phyloP scores from a whole-genome alignment of 30 jellyfish, hydroid and myxozoan species.

The Catostylus mosaicus region DNA sequence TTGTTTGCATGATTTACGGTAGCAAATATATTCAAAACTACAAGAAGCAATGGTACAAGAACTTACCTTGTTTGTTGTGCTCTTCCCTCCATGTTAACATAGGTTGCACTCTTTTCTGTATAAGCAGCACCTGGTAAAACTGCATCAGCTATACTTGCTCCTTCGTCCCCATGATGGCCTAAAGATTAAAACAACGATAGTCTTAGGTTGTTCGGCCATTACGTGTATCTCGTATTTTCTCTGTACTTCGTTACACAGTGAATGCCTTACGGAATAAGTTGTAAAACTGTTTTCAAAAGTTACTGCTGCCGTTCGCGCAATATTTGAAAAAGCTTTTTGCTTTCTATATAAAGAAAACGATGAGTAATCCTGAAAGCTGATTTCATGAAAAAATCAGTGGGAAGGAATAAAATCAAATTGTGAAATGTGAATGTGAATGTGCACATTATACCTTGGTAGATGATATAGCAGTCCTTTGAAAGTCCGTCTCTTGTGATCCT shows the following conservation, averaged over 20 bases:
- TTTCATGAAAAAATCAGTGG: background rate
- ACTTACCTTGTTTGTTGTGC: slow-evolving; percentile 94
- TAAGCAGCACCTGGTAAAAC: slow-evolving; percentile 98
- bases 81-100: slow-evolving; percentile 98
- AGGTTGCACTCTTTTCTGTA: slow-evolving; percentile 93
- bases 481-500: slow-evolving; percentile 65
- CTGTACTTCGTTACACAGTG: no score
- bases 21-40: background rate
- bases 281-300: no score
- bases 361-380: no score
- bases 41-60: no score
- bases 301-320: no score
- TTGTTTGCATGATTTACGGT: no score
- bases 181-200: background rate
- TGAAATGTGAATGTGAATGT: background rate
- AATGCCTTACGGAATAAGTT: no score
- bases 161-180: slow-evolving; percentile 99
- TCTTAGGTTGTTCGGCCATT: no score
- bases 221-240: no score
- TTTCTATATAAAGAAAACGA: no score
- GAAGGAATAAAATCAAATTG: background rate
- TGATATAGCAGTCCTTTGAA: slow-evolving; percentile 90
- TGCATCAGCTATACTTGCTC: slow-evolving; percentile 93
- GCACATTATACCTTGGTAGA: slow-evolving; percentile 82
- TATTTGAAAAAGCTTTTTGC: no score